Evolutionary conservation across 1,140 invertebrate genomes (phyloP).

Genomic region (Oncopodura yosiiana): DNA sequence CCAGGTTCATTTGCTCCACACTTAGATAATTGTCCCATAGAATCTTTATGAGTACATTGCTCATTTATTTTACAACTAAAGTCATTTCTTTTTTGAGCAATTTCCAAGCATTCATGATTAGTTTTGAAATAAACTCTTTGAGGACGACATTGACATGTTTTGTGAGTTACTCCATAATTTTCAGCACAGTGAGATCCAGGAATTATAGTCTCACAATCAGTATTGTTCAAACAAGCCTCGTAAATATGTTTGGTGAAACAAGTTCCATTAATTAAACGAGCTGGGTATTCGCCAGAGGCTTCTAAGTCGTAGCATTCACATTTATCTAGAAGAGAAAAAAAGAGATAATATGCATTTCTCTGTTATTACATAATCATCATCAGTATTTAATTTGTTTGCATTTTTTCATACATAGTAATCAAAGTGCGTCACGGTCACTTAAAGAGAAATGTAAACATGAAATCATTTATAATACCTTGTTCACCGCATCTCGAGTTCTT

Average conservation of each 20-base stretch:
- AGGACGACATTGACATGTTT: constrained; percentile 2
- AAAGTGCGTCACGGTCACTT: no score
- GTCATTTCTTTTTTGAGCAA: background rate
- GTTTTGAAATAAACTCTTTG: background rate
- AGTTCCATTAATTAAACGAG: no score
- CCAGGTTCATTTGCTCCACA: background rate
- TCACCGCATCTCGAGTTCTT: no score
- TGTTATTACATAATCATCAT: no score
- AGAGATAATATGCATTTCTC: no score
- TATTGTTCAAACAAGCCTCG: background rate
- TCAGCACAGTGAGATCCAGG: constrained; percentile 5
- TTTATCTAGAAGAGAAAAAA: background rate
- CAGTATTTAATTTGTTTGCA: no score
- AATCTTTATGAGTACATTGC: background rate
- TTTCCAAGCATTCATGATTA: constrained; percentile 1
- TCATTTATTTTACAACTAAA: background rate
- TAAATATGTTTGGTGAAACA: no score
- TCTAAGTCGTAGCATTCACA: background rate
- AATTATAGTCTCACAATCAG: background rate
- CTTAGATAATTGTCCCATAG: background rate
- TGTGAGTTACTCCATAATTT: background rate
- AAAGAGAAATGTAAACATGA: no score
- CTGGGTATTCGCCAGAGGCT: background rate
- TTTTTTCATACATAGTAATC: no score
- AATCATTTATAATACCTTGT: no score